These are phyloP conservation scores for Phalacrocorax brasilianus DNA, from an alignment of 2,113 vertebrate genomes.

Conservation along the genomic window DNA sequence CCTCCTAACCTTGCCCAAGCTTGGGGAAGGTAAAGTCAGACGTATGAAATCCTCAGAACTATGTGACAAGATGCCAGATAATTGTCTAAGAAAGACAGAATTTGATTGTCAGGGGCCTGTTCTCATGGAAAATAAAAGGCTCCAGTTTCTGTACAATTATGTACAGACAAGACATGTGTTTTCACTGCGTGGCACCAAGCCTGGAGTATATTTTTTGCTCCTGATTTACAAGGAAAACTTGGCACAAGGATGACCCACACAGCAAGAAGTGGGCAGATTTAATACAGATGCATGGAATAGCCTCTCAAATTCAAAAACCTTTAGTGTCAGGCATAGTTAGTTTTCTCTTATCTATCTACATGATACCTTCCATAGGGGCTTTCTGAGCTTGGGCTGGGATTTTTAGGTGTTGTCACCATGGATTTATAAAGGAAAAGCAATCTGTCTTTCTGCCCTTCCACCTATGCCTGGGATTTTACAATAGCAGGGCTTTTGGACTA, in stretches of 20 bases:
- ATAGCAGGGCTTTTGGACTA: neutral
- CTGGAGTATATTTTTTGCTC: conserved; percentile 57
- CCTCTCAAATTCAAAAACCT: neutral
- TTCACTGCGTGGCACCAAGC: conserved; percentile 61
- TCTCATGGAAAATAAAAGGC: conserved; percentile 54
- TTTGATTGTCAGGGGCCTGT: conserved; percentile 52
- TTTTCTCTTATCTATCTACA: neutral
- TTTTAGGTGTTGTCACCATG: neutral
- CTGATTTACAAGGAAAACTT: conserved; percentile 62
- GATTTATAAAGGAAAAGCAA: neutral
- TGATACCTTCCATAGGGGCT: neutral
- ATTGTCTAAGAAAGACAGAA: conserved; percentile 20
- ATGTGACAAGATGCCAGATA: conserved; percentile 16
- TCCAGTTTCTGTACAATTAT: conserved; percentile 58
- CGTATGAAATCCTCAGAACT: conserved; percentile 1
- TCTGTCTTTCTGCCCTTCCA: neutral
- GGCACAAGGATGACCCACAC: conserved; percentile 46
- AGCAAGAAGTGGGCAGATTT: conserved; percentile 50
- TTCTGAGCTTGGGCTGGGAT: neutral
- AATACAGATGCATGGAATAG: conserved; percentile 21
- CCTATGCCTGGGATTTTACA: neutral
- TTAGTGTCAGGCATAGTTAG: neutral
- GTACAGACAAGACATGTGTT: conserved; percentile 62
- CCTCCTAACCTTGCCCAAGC: neutral
- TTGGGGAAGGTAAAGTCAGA: neutral